A percentile compares a stretch with the other conserved stretches of the same genome.
Evolutionary conservation across 2,888 invertebrate species (phyloP).

Genomic region (Amiota communis): DNA sequence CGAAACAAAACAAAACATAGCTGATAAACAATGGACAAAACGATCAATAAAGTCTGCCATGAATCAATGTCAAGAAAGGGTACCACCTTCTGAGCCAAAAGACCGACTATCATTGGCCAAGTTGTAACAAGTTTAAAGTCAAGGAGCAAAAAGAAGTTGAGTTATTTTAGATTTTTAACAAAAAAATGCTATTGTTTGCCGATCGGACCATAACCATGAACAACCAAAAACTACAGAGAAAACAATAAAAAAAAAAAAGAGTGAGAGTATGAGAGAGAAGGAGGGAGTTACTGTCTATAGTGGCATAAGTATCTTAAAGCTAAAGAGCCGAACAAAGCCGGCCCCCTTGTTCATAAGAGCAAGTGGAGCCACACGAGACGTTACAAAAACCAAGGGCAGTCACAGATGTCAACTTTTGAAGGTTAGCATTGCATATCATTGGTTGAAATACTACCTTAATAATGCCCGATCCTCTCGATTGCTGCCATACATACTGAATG

Average conservation of each 20-base stretch:
- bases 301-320: too few relatives aligned
- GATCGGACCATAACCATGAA: not conserved
- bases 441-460: constrained; percentile 41
- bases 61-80: constrained; percentile 59
- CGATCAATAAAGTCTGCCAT: constrained; percentile 45
- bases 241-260: too few relatives aligned
- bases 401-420: constrained; percentile 54
- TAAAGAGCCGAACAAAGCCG: too few relatives aligned
- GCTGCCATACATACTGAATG: constrained; percentile 10
- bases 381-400: constrained; percentile 20
- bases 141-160: not conserved
- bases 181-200: constrained; percentile 12
- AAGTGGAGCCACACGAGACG: too few relatives aligned
- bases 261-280: not conserved
- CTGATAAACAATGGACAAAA: constrained; percentile 7
- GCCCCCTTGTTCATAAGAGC: too few relatives aligned
- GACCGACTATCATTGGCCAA: constrained; percentile 21
- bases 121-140: not conserved
- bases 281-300: too few relatives aligned
- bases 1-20: not conserved
- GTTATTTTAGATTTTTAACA: not conserved
- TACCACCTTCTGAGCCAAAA: constrained; percentile 26
- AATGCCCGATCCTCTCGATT: constrained; percentile 10
- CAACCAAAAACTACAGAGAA: constrained; percentile 1
- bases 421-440: constrained; percentile 52